These are phyloP conservation scores for Barypeithes pellucidus DNA, from an alignment of 2,888 invertebrate genomes.

Conservation along the genomic window DNA sequence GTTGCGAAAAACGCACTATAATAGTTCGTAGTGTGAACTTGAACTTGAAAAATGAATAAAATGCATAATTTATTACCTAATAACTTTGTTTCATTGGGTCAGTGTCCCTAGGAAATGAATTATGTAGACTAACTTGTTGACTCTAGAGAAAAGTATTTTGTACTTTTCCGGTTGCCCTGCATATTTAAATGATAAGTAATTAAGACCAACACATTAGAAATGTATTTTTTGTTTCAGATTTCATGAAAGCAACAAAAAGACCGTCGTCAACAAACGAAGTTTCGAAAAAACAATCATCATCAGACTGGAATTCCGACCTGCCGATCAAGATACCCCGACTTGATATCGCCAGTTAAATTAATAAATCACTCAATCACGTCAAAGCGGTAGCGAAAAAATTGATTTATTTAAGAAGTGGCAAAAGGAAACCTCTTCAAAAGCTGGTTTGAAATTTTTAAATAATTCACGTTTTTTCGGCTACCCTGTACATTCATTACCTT, in stretches of 20 bases:
- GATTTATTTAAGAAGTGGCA: constrained; percentile 4
- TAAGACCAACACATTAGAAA: too few relatives aligned
- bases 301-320: constrained; percentile 49
- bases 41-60: constrained; percentile 8
- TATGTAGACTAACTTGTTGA: too few relatives aligned
- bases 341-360: constrained; percentile 44
- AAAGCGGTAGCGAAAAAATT: constrained; percentile 14
- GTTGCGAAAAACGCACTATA: neutral
- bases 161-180: too few relatives aligned
- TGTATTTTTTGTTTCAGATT: constrained; percentile 51
- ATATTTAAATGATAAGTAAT: too few relatives aligned
- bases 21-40: constrained; percentile 6
- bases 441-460: constrained; percentile 8
- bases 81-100: neutral
- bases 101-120: neutral
- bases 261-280: constrained; percentile 49
- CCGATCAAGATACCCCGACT: constrained; percentile 48
- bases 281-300: constrained; percentile 43
- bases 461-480: constrained; percentile 15
- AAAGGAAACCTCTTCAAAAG: constrained; percentile 6
- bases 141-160: too few relatives aligned
- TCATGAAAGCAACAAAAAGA: constrained; percentile 51
- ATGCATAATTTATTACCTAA: constrained; percentile 11
- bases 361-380: neutral
- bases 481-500: constrained; percentile 53